Evolutionary conservation across 2,888 invertebrate genomes (phyloP).

Genomic region (Agrotis segetum): DNA sequence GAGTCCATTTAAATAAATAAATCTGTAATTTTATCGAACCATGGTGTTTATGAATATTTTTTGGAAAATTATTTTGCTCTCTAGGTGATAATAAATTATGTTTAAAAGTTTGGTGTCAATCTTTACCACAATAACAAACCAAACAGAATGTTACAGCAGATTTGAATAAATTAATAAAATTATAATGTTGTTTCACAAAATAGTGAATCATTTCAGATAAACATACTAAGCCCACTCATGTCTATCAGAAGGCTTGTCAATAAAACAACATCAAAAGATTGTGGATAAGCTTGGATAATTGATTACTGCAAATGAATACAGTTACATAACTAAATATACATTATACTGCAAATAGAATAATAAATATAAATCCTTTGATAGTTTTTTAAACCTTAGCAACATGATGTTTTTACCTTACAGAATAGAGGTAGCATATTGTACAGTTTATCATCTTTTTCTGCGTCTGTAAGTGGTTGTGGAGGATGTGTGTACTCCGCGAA

Average conservation of each 20-base stretch:
- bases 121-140: not conserved
- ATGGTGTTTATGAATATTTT: not conserved
- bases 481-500: slow-evolving; percentile 98
- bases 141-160: not conserved
- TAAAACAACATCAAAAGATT: slow-evolving; percentile 6
- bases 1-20: not conserved
- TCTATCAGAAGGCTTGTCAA: slow-evolving; percentile 1
- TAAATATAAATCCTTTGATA: slow-evolving; percentile 1
- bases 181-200: slow-evolving; percentile 24
- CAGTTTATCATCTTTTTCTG: slow-evolving; percentile 97
- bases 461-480: slow-evolving; percentile 94
- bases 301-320: slow-evolving; percentile 2
- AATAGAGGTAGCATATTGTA: slow-evolving; percentile 99
- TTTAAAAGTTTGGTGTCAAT: too few species aligned
- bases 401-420: slow-evolving; percentile 94
- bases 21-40: not conserved
- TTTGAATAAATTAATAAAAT: slow-evolving; percentile 25
- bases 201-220: slow-evolving; percentile 30
- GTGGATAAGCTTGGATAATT: not conserved
- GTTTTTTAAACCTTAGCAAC: not conserved
- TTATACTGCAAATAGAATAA: not conserved
- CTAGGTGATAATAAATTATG: not conserved
- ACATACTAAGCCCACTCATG: slow-evolving; percentile 3
- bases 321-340: not conserved
- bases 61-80: not conserved